Base-by-base conservation (phyloP, 2,888 invertebrate species). In the Loripinus fragilis region DNA sequence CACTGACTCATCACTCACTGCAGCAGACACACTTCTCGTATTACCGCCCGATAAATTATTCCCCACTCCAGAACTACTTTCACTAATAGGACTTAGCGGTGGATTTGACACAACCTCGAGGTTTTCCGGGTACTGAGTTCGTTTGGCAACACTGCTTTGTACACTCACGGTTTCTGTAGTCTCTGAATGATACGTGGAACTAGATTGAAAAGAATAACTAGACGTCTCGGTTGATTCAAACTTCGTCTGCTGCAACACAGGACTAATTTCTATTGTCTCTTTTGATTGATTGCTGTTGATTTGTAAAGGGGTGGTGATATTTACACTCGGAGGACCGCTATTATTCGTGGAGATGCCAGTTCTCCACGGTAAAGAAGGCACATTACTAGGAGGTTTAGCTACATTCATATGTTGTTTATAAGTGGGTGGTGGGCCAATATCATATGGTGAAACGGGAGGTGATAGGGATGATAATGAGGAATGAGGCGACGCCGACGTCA, bases 1-100 rank as follows among this genome's bases (percentile, higher is more conserved):
- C 78, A 99, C 98, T 65, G 98, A 98, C 93, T 99, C 99, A 93
- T 98, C 98, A 93, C 98, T 98, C 25, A 98, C 98, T 45, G 98
- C 98, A 50, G 98, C 98, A 28, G 98, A 98, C 65, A 98, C 98
- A 88, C 92, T 93, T 28, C 92, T 87, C 17, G 93, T 92, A 86
- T 91, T 92, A 33, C 89, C 92, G n/a, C 91, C 91, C 38, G 38
- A 38, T 38, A 38, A 38, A 38, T 38, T 38, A 83, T 92, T 91
- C 73, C 92, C 90, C 70, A 92, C 92, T 12, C 92, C 92, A 20
- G 92, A 92, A 85, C 92, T 92, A 77, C 91, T 92, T 87, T 93
- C 94, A 90, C 92, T 93, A 74, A 93, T 94, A 38, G 93, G 94
- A 87, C 92, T 93, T 67, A 93, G 87, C 8, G 86, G 87, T 15